These are phyloP conservation scores for Hydrolagus affinis DNA, from an alignment of 2,113 vertebrate species.

Conservation along the genomic window DNA sequence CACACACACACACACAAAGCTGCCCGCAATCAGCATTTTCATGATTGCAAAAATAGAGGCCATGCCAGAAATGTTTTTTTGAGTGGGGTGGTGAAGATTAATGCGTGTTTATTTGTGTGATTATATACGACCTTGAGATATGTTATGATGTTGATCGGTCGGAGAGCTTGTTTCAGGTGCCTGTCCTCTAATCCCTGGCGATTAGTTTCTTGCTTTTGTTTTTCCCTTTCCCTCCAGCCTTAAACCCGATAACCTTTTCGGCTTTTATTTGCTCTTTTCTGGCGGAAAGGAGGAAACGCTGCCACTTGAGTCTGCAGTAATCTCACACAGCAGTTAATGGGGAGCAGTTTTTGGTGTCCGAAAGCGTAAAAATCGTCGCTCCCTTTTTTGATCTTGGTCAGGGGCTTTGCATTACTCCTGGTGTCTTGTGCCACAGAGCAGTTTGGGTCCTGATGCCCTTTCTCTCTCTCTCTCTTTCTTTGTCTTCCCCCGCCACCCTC, in stretches of 20 bases:
- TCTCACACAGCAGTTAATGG: neutral
- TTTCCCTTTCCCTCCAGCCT: neutral
- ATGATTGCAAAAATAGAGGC: neutral
- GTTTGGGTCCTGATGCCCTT: too few species aligned
- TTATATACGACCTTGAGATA: neutral
- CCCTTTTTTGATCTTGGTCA: too few species aligned
- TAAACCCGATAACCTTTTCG: neutral
- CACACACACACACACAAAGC: too few species aligned
- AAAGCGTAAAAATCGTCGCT: too few species aligned
- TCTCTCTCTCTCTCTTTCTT: too few species aligned
- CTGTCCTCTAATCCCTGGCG: constrained; percentile 14
- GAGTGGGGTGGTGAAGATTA: neutral
- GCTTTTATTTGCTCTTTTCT: neutral
- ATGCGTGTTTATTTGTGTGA: neutral
- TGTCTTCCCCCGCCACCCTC: too few species aligned
- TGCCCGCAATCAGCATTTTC: neutral
- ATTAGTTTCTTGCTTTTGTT: constrained; percentile 22
- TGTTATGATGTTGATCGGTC: neutral
- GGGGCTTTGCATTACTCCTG: too few species aligned
- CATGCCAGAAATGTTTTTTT: neutral
- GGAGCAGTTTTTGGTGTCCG: neutral
- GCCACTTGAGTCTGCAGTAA: neutral
- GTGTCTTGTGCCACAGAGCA: too few species aligned
- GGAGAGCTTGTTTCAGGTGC: neutral
- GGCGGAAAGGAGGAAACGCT: neutral